Percentiles rank a stretch among this genome's conserved stretches.
phyloP scores from a whole-genome alignment of 2,888 invertebrate genomes.

The Mylabris sibirica region DNA sequence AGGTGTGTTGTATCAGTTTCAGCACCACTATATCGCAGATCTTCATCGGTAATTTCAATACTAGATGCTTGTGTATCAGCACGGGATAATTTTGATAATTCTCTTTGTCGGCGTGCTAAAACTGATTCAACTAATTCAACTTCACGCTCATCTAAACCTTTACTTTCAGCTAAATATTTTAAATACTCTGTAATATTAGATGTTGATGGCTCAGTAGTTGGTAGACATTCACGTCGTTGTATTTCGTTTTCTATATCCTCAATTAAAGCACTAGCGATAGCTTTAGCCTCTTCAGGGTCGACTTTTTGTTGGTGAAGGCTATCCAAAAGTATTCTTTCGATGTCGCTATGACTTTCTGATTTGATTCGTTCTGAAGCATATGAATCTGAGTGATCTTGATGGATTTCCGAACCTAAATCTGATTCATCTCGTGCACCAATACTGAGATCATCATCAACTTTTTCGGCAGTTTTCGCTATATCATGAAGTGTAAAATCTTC shows the following conservation, averaged over 20 bases:
- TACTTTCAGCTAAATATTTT: constrained; percentile 59
- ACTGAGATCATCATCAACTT: constrained; percentile 56
- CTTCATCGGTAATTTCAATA: constrained; percentile 70
- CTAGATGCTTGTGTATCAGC: constrained; percentile 65
- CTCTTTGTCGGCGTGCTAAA: constrained; percentile 61
- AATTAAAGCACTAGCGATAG: constrained; percentile 63
- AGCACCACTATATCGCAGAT: constrained; percentile 73
- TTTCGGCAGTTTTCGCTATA: constrained; percentile 45
- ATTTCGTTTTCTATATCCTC: constrained; percentile 66
- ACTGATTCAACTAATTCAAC: constrained; percentile 63
- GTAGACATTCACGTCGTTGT: constrained; percentile 54
- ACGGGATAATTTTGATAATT: constrained; percentile 59
- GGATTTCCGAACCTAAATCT: constrained; percentile 58
- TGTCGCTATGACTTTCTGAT: constrained; percentile 59
- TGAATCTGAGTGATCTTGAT: constrained; percentile 58
- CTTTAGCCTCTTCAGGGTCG: constrained; percentile 63
- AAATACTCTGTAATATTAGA: constrained; percentile 60
- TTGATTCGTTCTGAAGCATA: constrained; percentile 55
- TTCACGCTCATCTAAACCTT: constrained; percentile 62
- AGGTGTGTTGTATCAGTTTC: constrained; percentile 69
- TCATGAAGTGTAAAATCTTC: constrained; percentile 44
- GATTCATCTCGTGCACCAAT: constrained; percentile 56
- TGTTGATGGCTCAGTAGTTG: constrained; percentile 27
- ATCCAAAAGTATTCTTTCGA: constrained; percentile 58
- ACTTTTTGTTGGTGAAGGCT: constrained; percentile 60